A percentile compares a stretch with the other conserved stretches of the same genome.
Conservation (phyloP, 2,797 vertebrate species). For the Eremophila alpestris region DNA sequence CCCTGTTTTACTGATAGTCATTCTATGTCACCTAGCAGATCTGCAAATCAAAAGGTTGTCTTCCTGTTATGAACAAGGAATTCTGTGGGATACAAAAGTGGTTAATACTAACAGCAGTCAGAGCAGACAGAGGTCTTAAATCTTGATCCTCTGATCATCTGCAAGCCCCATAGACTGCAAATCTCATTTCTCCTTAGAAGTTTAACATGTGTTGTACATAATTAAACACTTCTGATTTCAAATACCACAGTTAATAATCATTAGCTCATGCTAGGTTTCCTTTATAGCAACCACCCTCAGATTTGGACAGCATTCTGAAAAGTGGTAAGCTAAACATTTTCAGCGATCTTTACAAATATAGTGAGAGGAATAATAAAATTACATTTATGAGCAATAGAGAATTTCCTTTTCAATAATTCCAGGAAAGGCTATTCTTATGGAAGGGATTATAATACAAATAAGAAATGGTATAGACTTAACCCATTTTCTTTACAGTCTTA, state of each 20-base stretch:
- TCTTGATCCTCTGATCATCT: not conserved
- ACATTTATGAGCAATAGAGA: constrained; percentile 14
- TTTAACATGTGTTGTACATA: not conserved
- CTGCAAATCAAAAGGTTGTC: not conserved
- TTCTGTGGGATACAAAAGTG: not conserved
- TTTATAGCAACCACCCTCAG: not conserved
- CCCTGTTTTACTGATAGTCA: not conserved
- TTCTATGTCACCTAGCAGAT: not conserved
- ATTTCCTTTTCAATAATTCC: constrained; percentile 39
- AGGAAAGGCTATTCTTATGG: constrained; percentile 32
- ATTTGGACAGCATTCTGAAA: constrained; percentile 26
- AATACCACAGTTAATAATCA: not conserved
- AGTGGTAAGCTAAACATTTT: not conserved
- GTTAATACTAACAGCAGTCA: not conserved
- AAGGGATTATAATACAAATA: constrained; percentile 17
- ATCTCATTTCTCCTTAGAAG: not conserved
- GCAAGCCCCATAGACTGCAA: not conserved
- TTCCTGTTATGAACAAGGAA: not conserved
- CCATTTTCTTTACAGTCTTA: constrained; percentile 50
- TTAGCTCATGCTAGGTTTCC: not conserved
- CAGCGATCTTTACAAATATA: not conserved
- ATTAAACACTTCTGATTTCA: not conserved
- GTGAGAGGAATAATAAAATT: constrained; percentile 10
- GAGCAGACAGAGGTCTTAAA: not conserved
- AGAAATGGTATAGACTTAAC: constrained; percentile 46